Percentiles rank a stretch among this genome's conserved stretches.
phyloP scores from a whole-genome alignment of 30 jellyfish, hydroid and myxozoan species.

The Turritopsis dohrnii region DNA sequence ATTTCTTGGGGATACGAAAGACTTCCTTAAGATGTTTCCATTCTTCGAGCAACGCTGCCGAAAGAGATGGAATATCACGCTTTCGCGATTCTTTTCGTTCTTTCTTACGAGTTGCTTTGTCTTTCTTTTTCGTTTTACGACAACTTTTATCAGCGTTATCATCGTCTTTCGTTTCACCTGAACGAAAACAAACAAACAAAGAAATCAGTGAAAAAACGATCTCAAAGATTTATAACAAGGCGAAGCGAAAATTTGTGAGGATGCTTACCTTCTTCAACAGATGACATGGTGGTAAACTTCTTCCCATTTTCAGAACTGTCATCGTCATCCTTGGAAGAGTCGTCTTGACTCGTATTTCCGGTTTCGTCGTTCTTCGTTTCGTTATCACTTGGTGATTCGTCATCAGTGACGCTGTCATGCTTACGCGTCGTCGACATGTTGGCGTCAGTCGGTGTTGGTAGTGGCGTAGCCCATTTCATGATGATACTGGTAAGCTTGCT shows the following conservation, averaged over 20 bases:
- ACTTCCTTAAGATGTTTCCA: conserved; percentile 84
- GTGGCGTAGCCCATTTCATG: conserved; percentile 55
- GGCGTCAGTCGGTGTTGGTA: conserved; percentile 37
- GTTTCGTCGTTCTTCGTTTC: conserved; percentile 41
- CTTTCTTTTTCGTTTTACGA: conserved; percentile 18
- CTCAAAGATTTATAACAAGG: no score
- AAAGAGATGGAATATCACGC: conserved; percentile 49
- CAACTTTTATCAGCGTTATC: conserved; percentile 12
- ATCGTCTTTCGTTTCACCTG: conserved; percentile 13
- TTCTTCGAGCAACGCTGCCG: conserved; percentile 53
- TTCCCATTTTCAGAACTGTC: background rate
- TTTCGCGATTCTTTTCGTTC: conserved; percentile 53
- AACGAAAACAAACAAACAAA: background rate
- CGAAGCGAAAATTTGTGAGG: background rate
- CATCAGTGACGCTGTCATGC: conserved; percentile 38
- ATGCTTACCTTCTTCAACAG: conserved; percentile 32
- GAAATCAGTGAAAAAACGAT: background rate
- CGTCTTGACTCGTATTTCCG: conserved; percentile 12
- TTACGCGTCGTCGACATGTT: conserved; percentile 17
- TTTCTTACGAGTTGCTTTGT: conserved; percentile 29
- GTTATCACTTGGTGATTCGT: conserved; percentile 82
- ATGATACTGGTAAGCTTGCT: conserved; percentile 70
- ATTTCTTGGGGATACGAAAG: conserved; percentile 82
- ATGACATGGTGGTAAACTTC: conserved; percentile 10
- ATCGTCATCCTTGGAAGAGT: conserved; percentile 25